A percentile compares a stretch with the other conserved stretches of the same genome.
phyloP scores from a whole-genome alignment of 2,797 vertebrate genomes.

The Hemibagrus guttatus region DNA sequence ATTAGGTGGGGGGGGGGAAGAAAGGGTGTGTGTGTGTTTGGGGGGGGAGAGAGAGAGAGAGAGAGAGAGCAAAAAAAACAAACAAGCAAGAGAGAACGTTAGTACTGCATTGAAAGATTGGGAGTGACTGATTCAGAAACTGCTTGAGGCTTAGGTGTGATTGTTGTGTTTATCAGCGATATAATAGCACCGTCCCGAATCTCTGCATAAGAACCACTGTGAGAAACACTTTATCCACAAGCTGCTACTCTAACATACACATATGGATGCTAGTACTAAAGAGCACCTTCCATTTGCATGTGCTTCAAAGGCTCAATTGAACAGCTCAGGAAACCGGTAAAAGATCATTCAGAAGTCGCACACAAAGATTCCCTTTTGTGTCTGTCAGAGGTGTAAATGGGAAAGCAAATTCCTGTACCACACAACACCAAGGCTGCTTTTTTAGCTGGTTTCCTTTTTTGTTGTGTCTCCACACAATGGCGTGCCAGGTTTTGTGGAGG shows the following conservation, averaged over 20 bases:
- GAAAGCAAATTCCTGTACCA: slow-evolving; percentile 76
- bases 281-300: slow-evolving; percentile 72
- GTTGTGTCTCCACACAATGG: slow-evolving; percentile 70
- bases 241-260: slow-evolving; percentile 55
- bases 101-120: slow-evolving; percentile 23
- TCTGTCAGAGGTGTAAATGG: slow-evolving; percentile 72
- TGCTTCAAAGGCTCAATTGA: slow-evolving; percentile 74
- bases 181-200: slow-evolving; percentile 50
- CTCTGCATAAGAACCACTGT: slow-evolving; percentile 54
- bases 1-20: not conserved
- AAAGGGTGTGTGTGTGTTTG: no score
- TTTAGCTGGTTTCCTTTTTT: slow-evolving; percentile 75
- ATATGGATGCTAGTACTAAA: slow-evolving; percentile 62
- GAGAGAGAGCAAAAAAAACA: not conserved
- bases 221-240: slow-evolving; percentile 60
- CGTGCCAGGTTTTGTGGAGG: slow-evolving; percentile 66
- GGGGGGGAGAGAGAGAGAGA: no score
- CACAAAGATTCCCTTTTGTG: slow-evolving; percentile 76
- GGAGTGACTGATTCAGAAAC: slow-evolving; percentile 55
- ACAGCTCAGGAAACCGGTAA: slow-evolving; percentile 75
- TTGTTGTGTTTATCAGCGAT: slow-evolving; percentile 55
- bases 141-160: slow-evolving; percentile 60
- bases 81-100: slow-evolving; percentile 36
- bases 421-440: slow-evolving; percentile 66
- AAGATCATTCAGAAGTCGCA: slow-evolving; percentile 66